Conservation (phyloP, 2,797 vertebrate species). For the Macropodus opercularis region DNA sequence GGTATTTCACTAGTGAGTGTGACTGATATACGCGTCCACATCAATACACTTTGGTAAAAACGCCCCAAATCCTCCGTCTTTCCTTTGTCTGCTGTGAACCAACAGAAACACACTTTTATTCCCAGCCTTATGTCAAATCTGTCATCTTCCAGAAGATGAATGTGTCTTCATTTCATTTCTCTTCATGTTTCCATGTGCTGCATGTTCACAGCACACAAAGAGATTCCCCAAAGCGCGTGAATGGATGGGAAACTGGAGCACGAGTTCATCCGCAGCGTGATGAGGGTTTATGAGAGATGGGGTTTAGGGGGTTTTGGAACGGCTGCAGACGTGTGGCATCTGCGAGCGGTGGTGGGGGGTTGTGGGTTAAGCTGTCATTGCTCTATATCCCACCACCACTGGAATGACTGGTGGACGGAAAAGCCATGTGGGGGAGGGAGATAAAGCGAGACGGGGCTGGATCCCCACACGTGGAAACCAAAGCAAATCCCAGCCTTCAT, state of each 20-base stretch:
- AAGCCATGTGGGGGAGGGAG: slow-evolving; percentile 14
- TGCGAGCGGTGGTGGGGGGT: slow-evolving; percentile 18
- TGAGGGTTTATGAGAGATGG: slow-evolving; percentile 1
- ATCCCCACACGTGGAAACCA: slow-evolving; percentile 43
- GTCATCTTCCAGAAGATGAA: slow-evolving; percentile 16
- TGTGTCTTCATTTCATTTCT: neutral
- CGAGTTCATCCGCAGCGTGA: slow-evolving; percentile 53
- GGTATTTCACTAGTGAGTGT: slow-evolving; percentile 9
- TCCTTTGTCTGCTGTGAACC: slow-evolving; percentile 8
- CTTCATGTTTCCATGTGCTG: slow-evolving; percentile 8
- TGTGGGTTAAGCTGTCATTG: slow-evolving; percentile 73
- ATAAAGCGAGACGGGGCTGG: slow-evolving; percentile 33
- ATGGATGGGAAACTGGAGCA: slow-evolving; percentile 62
- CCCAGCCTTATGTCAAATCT: slow-evolving; percentile 37
- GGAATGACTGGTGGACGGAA: slow-evolving; percentile 24
- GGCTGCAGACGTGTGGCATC: slow-evolving; percentile 24
- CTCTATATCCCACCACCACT: slow-evolving; percentile 70
- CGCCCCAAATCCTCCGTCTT: neutral
- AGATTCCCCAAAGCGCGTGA: slow-evolving; percentile 55
- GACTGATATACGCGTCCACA: slow-evolving; percentile 6
- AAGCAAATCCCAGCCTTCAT: slow-evolving; percentile 56
- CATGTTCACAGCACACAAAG: slow-evolving; percentile 46
- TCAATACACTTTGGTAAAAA: slow-evolving; percentile 5
- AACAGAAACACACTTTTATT: too few relatives aligned
- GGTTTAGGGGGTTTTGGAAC: slow-evolving; percentile 33